A percentile compares a stretch with the other conserved stretches of the same genome.
Conservation (phyloP, 1,140 invertebrate species). For the Lasioglossum baleicum region DNA sequence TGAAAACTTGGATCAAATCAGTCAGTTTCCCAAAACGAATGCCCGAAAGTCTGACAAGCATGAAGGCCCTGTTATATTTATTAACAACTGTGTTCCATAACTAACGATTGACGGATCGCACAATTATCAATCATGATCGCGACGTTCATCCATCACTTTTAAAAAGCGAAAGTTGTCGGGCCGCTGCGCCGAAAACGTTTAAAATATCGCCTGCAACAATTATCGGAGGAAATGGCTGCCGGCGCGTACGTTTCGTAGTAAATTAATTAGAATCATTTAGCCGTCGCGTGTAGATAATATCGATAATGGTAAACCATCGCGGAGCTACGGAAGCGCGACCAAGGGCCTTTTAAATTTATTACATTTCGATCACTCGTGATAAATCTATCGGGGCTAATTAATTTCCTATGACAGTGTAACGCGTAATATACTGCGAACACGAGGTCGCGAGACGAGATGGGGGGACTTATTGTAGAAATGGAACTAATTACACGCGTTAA, state of each 20-base stretch:
- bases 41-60: not conserved
- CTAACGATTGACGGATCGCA: not conserved
- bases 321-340: slow-evolving; percentile 15
- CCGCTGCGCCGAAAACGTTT: not conserved
- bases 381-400: slow-evolving; percentile 58
- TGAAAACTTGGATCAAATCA: no score
- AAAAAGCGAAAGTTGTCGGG: not conserved
- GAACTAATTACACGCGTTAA: slow-evolving; percentile 55
- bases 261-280: slow-evolving; percentile 43
- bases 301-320: slow-evolving; percentile 55
- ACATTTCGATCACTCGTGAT: slow-evolving; percentile 44
- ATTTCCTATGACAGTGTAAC: slow-evolving; percentile 58
- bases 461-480: slow-evolving; percentile 25
- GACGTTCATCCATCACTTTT: not conserved
- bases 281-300: slow-evolving; percentile 52
- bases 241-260: not conserved
- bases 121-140: not conserved
- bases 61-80: no score
- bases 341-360: slow-evolving; percentile 58
- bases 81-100: not conserved
- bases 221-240: not conserved
- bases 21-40: no score
- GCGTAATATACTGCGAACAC: slow-evolving; percentile 30
- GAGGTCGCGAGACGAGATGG: slow-evolving; percentile 8
- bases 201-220: not conserved